A percentile compares a stretch with the other conserved stretches of the same genome.
Evolutionary conservation across 2,113 vertebrate genomes (phyloP).

Genomic region (Pica pica): DNA sequence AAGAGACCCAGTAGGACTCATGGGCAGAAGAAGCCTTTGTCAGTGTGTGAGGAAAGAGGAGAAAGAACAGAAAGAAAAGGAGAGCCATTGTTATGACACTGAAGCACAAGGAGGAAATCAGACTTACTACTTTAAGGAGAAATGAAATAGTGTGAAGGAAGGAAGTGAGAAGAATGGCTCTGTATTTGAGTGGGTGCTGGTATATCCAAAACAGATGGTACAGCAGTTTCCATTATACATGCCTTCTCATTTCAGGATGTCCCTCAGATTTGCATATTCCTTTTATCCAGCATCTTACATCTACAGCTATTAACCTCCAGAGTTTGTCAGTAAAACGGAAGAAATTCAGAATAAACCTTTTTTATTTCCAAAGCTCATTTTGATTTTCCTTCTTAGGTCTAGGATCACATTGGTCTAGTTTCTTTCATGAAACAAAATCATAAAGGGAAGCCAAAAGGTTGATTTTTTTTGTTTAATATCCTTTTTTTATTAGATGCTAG

Average conservation of each 20-base stretch:
- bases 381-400: neutral
- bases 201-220: neutral
- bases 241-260: neutral
- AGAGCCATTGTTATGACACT: neutral
- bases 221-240: neutral
- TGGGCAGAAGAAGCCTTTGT: neutral
- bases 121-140: neutral
- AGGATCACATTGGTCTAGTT: neutral
- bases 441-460: neutral
- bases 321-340: neutral
- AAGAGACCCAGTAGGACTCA: neutral
- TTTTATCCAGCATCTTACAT: neutral
- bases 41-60: neutral
- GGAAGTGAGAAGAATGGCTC: neutral
- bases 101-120: neutral
- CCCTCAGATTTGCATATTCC: neutral
- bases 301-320: neutral
- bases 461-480: neutral
- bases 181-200: neutral
- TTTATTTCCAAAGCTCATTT: neutral
- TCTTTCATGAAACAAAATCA: neutral
- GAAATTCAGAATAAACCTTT: neutral
- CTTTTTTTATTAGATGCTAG: slow-evolving; percentile 29
- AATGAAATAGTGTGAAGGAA: neutral
- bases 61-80: neutral